These are phyloP conservation scores for Hormaphis cornu DNA, from an alignment of 1,140 invertebrate genomes.

Conservation along the genomic window DNA sequence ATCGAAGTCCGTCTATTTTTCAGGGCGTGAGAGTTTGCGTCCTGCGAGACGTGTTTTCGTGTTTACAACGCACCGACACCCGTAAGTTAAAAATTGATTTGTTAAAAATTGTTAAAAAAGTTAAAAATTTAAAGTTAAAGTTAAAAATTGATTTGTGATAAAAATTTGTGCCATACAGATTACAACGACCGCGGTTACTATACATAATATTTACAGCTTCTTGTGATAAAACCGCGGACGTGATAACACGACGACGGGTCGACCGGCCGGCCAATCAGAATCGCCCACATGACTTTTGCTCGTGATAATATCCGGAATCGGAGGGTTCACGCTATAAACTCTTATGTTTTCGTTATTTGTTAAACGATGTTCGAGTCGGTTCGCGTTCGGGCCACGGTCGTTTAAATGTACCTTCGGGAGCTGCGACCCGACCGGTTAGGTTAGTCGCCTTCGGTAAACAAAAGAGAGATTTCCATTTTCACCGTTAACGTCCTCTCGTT, in stretches of 20 bases:
- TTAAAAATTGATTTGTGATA: no score
- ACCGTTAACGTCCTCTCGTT: no score
- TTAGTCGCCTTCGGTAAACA: background rate
- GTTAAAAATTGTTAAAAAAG: no score
- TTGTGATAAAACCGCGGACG: background rate
- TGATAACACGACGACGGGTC: no score
- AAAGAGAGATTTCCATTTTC: background rate
- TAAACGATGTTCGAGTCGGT: background rate
- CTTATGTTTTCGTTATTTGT: background rate
- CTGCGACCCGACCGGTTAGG: background rate
- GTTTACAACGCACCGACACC: no score
- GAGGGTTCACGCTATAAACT: background rate
- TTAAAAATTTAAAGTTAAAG: no score
- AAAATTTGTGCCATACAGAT: no score
- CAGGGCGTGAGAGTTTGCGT: no score
- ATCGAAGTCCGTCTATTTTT: no score
- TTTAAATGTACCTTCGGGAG: background rate
- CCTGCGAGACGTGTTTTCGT: no score
- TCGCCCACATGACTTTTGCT: constrained; percentile 19
- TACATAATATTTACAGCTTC: background rate
- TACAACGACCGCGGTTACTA: no score
- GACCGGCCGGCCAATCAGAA: background rate
- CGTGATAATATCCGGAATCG: background rate
- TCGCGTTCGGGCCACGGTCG: background rate
- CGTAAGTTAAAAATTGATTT: no score